A percentile compares a stretch with the other conserved stretches of the same genome.
phyloP scores from a whole-genome alignment of 2,797 vertebrate genomes.

The Lindbergichthys nudifrons region DNA sequence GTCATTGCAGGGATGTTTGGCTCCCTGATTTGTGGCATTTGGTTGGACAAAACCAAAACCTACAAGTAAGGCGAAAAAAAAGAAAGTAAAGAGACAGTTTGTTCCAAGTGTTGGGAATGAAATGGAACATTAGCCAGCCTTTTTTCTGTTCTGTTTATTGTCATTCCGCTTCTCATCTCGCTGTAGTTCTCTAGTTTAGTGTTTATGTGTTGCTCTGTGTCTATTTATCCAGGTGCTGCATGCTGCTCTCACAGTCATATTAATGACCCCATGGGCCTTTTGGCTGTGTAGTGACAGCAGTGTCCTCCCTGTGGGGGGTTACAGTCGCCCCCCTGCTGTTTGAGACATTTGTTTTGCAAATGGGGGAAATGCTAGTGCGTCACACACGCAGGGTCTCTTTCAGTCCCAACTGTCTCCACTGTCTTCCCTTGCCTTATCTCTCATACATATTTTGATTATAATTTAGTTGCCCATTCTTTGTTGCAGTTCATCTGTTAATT shows the following conservation, averaged over 20 bases:
- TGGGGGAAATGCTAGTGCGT: neutral
- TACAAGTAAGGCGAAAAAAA: slow-evolving; percentile 90
- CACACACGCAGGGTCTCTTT: neutral
- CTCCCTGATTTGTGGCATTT: slow-evolving; percentile 93
- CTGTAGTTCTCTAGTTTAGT: slow-evolving; percentile 17
- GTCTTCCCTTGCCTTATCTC: neutral
- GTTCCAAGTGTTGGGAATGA: neutral
- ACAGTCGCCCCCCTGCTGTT: neutral
- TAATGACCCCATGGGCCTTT: slow-evolving; percentile 15
- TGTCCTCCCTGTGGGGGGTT: neutral
- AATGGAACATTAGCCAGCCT: neutral
- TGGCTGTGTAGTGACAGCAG: slow-evolving; percentile 29
- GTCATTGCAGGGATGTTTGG: slow-evolving; percentile 93
- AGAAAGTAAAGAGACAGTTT: neutral
- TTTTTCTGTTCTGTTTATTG: slow-evolving; percentile 15
- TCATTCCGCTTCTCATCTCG: slow-evolving; percentile 3
- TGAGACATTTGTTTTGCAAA: slow-evolving; percentile 5
- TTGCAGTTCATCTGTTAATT: too few species aligned
- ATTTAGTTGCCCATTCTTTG: neutral
- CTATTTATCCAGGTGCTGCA: slow-evolving; percentile 69
- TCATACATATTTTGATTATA: neutral
- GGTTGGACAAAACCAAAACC: slow-evolving; percentile 95
- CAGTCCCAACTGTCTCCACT: neutral
- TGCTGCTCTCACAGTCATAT: slow-evolving; percentile 19
- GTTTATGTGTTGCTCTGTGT: slow-evolving; percentile 24